These are phyloP conservation scores for Plagiodera versicolora DNA, from an alignment of 2,888 invertebrate genomes.

Conservation along the genomic window DNA sequence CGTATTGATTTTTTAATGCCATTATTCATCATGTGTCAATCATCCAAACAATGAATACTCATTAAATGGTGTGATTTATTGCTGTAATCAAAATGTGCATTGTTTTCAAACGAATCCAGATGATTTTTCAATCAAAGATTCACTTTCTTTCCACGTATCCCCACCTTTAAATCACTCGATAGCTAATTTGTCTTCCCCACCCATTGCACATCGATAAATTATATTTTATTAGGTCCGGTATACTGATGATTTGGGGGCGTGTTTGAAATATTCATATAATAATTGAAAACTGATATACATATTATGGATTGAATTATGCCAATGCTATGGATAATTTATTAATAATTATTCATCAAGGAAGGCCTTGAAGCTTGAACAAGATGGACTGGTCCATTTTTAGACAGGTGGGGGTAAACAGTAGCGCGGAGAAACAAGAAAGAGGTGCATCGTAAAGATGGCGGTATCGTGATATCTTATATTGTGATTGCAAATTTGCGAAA, in stretches of 20 bases:
- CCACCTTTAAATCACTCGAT: constrained; percentile 37
- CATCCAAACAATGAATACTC: constrained; percentile 31
- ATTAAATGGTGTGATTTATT: constrained; percentile 25
- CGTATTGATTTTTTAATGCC: constrained; percentile 50
- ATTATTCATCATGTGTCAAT: constrained; percentile 35
- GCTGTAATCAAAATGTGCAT: constrained; percentile 23
- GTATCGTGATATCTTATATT: constrained; percentile 50
- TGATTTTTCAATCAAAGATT: constrained; percentile 46
- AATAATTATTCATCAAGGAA: neutral
- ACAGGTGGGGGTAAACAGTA: constrained; percentile 39
- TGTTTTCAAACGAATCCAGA: constrained; percentile 34
- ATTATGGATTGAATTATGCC: constrained; percentile 11
- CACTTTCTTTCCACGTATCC: constrained; percentile 40
- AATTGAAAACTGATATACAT: neutral
- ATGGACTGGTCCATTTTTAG: constrained; percentile 49
- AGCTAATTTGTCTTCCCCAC: constrained; percentile 43
- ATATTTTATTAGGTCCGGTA: constrained; percentile 24
- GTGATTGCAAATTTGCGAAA: constrained; percentile 52
- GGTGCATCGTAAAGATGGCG: constrained; percentile 55
- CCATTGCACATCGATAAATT: constrained; percentile 29
- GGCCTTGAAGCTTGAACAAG: neutral
- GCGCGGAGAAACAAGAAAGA: constrained; percentile 45
- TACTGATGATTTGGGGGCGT: constrained; percentile 6
- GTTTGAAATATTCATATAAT: constrained; percentile 1
- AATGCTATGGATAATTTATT: constrained; percentile 1